Evolutionary conservation across 1,140 invertebrate genomes (phyloP), one percentile per base, ranked within the genome.

Genomic region (Drosophila quadrilineata): DNA sequence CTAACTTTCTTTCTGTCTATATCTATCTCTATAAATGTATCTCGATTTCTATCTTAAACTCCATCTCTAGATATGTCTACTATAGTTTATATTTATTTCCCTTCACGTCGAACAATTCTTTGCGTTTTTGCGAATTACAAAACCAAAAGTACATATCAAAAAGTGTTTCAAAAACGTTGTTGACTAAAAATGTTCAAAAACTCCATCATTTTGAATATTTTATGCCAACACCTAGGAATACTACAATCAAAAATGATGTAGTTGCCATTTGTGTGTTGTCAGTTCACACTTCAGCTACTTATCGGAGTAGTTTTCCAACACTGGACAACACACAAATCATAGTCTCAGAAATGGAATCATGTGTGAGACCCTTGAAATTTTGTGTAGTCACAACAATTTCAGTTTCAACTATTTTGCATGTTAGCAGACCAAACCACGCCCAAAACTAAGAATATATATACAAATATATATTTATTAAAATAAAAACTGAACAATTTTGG

Each of bases 81-180:
- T 57, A 14, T 46, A 71, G 57, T 76, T 72, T 76, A 28, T 65
- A n/a, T 50, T 71, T 74, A 48, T 50, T 63, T 77, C 54, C 50
- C 41, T 3, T 77, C 60, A 77, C 68, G 41, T 58, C 74, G 53
- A 84, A 74, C 79, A 88, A 77, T 88, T 89, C 87, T 88, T 88
- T 89, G 87, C 87, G 87, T 89, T 89, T 89, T 89, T 89, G 87
- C 85, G 87, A 89, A 89, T 89, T 89, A 82, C 87, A 89, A 89
- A 89, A 89, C 87, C 87, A 88, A 80, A 72, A 48, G 56, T 64
- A n/a, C n/a, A n/a, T n/a, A 69, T 65, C 54, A 50, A n/a, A n/a
- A n/a, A 50, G 45, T 64, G 43, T 43, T 56, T 43, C 16, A 53
- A 53, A 53, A 41, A 38, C 24, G 29, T 60, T 79, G 75, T 79